Evolutionary conservation across 2,797 vertebrate genomes (phyloP), one percentile per base, ranked within the genome.

Genomic region (Pipistrellus nathusii): DNA sequence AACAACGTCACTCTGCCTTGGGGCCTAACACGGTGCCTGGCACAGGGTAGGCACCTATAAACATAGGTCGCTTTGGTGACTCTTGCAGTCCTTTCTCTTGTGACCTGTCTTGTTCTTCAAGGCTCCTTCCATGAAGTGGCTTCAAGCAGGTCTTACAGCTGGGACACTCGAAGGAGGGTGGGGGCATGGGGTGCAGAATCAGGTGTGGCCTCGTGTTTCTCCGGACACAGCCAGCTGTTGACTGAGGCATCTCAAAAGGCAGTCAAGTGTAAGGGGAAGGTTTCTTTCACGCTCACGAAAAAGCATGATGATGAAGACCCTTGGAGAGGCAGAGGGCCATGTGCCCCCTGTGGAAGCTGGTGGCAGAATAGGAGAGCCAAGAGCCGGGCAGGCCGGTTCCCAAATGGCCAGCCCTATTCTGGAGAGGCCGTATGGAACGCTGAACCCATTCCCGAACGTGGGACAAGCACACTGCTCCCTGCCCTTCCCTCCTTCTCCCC

Each of bases 271-370:
- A 73, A 88, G 57, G 66, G 51, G 77, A 93, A 76, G 8, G 6
- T 15, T 94, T 96, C 92, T 96, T 94, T 90, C 66, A 3, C 53
- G 62, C 71, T 86, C 53, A 30, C 5, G 38, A n/a, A 53, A 48
- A 62, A 62, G 59, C 5, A 62, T 93, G 85, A 96, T 95, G 95
- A 88, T 10, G 27, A 89, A 82, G 88, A 68, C 68, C 93, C 86
- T 93, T 32, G 59, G 64, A 35, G 12, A 30, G 38, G 25, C 48
- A 80, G 57, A 44, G 18, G 14, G n/a, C 46, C 1, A 17, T 95
- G 41, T 32, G 17, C 18, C 86, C 80, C 68, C 86, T 57, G 10
- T 84, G 64, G 73, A 95, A 69, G 21, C 9, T 23, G 86, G 93
- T 95, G 87, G 12, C 75, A 82, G 75, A 88, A 30, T 0, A 4